Base-by-base conservation (phyloP, 2,888 invertebrate genomes). In the Temnothorax unifasciatus region DNA sequence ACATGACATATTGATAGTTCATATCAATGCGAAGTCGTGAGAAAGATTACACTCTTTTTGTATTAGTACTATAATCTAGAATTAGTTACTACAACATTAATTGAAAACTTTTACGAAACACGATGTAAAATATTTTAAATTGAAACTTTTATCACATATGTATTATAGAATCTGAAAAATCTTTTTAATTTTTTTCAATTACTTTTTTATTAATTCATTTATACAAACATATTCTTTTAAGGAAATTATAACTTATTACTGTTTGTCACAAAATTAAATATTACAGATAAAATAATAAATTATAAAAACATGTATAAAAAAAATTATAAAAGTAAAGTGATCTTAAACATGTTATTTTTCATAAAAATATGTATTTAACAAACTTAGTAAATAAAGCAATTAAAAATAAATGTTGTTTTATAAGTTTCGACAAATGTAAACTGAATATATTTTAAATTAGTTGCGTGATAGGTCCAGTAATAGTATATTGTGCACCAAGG, bases 1-100 rank as follows among this genome's bases (percentile, higher is more conserved):
- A 41, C 29, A 50, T 68, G 38, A 63, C n/a, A 61, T 61, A 44
- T 54, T 79, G 68, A 54, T 68, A 18, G 44, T 79, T n/a, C 13
- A 15, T 57, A 52, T 68, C 44, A 44, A 54, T 38, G 25, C n/a
- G 5, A n/a, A 25, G 15, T 57, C 18, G 15, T 38, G 21, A 52
- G 6, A 0, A 38, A 64, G 13, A 64, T 52, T 61, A n/a, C 18
- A 15, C 6, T 25, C n/a, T 21, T 63, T 13, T 18, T 64, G 47
- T 64, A 38, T 44, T 34, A 34, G 6, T 34, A 34, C 34, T 34
- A 34, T 34, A 29, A 29, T 34, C 6, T 34, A 5, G 3, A 47
- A 21, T 34, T 76, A 64, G 4, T 47, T 15, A n/a, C 5, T 34
- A 11, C 38, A 61, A 63, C 21, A 52, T 52, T 76, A 76, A 50